These are phyloP conservation scores for Nasonia giraulti DNA, from an alignment of 1,140 invertebrate species.

Conservation along the genomic window DNA sequence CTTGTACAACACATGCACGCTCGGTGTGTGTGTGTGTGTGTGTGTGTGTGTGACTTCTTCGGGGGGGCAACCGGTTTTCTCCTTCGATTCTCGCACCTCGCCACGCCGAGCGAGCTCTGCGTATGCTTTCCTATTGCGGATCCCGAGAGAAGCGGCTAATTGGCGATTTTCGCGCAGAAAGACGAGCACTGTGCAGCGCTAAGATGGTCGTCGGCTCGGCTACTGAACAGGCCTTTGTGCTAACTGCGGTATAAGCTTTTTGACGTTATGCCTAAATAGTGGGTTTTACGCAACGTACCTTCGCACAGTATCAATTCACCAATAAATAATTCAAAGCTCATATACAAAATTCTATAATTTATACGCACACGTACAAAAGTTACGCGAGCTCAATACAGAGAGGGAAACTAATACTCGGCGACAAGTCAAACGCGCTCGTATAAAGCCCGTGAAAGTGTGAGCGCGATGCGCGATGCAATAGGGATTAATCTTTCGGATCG, in stretches of 20 bases:
- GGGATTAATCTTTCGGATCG: conserved; percentile 47
- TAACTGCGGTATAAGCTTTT: no score
- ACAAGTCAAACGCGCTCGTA: background rate
- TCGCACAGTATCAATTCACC: no score
- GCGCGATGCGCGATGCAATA: conserved; percentile 29
- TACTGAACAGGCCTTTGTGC: no score
- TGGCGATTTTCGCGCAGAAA: background rate
- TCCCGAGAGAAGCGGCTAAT: background rate
- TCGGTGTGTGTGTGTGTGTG: no score
- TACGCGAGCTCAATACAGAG: background rate
- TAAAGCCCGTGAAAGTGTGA: conserved; percentile 20
- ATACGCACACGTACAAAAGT: background rate
- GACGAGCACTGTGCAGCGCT: background rate
- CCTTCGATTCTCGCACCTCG: background rate
- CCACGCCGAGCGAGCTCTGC: no score
- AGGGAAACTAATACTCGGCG: background rate
- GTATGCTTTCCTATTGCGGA: background rate
- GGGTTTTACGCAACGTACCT: no score
- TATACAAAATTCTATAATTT: background rate
- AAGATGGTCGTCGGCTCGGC: background rate
- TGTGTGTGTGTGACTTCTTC: background rate
- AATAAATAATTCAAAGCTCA: background rate
- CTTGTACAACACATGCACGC: no score
- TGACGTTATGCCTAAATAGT: no score
- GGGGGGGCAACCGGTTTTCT: background rate